phyloP scores from a whole-genome alignment of 2,797 vertebrate genomes.

The Coregonus suidteri region DNA sequence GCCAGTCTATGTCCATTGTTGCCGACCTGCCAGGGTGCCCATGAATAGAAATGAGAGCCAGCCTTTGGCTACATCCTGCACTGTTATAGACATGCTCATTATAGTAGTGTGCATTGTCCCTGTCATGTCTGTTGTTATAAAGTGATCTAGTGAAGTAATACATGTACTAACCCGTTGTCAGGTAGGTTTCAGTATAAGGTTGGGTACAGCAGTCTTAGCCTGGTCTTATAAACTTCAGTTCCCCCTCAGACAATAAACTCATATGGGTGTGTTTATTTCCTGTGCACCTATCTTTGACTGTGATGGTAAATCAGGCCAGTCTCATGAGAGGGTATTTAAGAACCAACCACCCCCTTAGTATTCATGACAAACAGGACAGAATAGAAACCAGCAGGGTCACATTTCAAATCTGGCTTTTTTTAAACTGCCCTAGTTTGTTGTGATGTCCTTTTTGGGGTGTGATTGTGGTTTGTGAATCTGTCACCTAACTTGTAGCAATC shows the following conservation, averaged over 20 bases:
- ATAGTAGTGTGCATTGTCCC: neutral
- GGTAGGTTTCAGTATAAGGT: neutral
- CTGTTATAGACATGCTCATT: neutral
- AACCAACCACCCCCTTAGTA: slow-evolving; percentile 7
- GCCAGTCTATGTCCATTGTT: neutral
- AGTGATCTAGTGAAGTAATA: neutral
- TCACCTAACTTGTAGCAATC: neutral
- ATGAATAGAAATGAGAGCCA: neutral
- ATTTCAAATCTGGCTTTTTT: slow-evolving; percentile 49
- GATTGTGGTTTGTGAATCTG: neutral
- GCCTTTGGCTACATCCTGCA: neutral
- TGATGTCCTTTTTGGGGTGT: slow-evolving; percentile 30
- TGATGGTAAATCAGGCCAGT: slow-evolving; percentile 40
- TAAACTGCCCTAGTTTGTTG: slow-evolving; percentile 43
- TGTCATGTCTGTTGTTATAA: neutral
- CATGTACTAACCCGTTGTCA: neutral
- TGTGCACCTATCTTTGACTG: slow-evolving; percentile 21
- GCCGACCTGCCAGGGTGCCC: neutral
- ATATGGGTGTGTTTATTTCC: neutral
- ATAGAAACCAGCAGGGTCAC: slow-evolving; percentile 45
- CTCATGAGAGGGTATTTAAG: slow-evolving; percentile 43
- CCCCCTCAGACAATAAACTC: neutral
- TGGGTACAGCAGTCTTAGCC: neutral
- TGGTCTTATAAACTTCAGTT: slow-evolving; percentile 12
- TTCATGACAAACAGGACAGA: slow-evolving; percentile 45